Conservation (phyloP, 1,140 invertebrate species). For the Solen grandis region DNA sequence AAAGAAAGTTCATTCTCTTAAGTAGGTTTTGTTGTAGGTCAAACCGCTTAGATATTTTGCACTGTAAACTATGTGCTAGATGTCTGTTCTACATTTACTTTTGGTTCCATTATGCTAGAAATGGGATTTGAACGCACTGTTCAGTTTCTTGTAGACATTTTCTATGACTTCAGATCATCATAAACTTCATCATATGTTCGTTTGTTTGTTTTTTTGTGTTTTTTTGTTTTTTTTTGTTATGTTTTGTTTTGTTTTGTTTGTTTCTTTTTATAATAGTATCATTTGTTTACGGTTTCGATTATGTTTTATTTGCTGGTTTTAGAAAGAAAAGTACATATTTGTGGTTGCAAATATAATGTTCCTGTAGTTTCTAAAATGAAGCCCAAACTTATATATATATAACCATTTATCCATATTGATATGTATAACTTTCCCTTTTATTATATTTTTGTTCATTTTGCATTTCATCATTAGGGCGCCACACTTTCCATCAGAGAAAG, state of each 20-base stretch:
- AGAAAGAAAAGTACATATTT: too few relatives aligned
- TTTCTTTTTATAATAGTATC: too few relatives aligned
- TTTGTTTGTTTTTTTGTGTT: too few relatives aligned
- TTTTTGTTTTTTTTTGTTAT: too few relatives aligned
- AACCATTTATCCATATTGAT: constrained; percentile 13
- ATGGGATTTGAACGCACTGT: neutral
- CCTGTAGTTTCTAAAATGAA: constrained; percentile 1
- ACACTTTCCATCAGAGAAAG: constrained; percentile 46
- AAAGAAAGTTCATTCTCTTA: too few relatives aligned
- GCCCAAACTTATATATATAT: neutral
- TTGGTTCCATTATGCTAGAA: neutral
- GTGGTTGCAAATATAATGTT: neutral
- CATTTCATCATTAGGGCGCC: constrained; percentile 30
- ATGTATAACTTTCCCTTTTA: constrained; percentile 4
- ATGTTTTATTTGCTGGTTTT: neutral
- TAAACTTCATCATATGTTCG: too few relatives aligned
- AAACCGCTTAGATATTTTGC: neutral
- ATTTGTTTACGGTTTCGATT: neutral
- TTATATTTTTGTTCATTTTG: neutral
- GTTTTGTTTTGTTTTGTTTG: too few relatives aligned
- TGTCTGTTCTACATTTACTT: neutral
- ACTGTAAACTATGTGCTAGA: neutral
- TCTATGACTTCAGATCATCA: too few relatives aligned
- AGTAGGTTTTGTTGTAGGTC: neutral
- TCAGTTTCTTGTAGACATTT: neutral